These are phyloP conservation scores for Neomorphus geoffroyi DNA, from an alignment of 2,797 vertebrate species.

Conservation along the genomic window DNA sequence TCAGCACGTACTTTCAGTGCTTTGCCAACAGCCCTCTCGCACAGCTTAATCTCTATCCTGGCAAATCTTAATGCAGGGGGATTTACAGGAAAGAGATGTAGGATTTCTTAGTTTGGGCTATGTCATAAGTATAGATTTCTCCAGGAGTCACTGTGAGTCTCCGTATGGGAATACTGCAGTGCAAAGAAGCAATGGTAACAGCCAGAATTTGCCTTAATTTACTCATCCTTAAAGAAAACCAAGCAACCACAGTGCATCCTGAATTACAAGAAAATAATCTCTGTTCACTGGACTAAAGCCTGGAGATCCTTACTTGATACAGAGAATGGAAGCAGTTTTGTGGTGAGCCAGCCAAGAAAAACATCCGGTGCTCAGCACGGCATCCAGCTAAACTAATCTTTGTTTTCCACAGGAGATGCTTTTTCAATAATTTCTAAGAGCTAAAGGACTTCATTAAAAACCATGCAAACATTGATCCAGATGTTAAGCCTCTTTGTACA, in stretches of 20 bases:
- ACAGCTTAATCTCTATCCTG: neutral
- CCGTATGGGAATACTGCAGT: neutral
- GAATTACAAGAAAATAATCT: neutral
- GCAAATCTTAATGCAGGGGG: neutral
- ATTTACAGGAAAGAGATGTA: neutral
- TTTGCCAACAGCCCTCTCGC: neutral
- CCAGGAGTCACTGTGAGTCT: neutral
- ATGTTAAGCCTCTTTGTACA: slow-evolving; percentile 39
- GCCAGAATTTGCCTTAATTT: neutral
- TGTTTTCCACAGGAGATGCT: slow-evolving; percentile 44
- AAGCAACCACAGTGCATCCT: neutral
- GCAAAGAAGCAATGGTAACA: neutral
- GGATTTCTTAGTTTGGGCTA: neutral
- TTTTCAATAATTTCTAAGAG: slow-evolving; percentile 42
- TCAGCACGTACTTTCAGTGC: fast-evolving
- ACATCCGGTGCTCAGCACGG: slow-evolving; percentile 24
- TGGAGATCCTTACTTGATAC: neutral
- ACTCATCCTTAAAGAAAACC: neutral
- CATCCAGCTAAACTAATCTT: slow-evolving; percentile 42
- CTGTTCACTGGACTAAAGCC: slow-evolving; percentile 23
- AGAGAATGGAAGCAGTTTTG: neutral
- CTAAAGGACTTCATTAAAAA: slow-evolving; percentile 58
- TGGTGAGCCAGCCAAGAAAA: slow-evolving; percentile 30
- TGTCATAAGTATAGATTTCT: neutral
- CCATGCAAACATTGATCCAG: slow-evolving; percentile 42